phyloP scores from a whole-genome alignment of 2,113 vertebrate genomes.

The Rhizomys pruinosus region DNA sequence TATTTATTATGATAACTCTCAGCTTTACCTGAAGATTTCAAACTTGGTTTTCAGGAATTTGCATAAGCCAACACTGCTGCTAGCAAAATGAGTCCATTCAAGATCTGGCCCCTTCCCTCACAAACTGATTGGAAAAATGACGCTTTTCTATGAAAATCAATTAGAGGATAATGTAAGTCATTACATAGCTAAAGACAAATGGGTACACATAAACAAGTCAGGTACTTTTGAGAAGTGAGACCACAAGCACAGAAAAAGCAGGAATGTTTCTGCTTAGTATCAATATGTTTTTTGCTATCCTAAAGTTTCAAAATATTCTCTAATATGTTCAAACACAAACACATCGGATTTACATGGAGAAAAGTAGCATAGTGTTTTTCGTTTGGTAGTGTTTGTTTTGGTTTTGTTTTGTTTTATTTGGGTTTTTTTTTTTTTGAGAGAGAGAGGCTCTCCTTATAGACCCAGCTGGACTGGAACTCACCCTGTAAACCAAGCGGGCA shows the following conservation, averaged over 20 bases:
- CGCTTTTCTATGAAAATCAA: constrained; percentile 25
- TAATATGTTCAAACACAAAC: background rate
- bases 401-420: too few relatives aligned
- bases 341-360: background rate
- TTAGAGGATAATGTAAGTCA: constrained; percentile 44
- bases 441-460: too few relatives aligned
- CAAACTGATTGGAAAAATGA: constrained; percentile 53
- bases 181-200: constrained; percentile 45
- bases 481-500: too few relatives aligned
- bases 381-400: too few relatives aligned
- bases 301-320: background rate
- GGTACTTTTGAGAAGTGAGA: background rate
- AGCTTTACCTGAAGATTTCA: constrained; percentile 29
- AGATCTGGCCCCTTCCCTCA: constrained; percentile 31
- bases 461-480: too few relatives aligned
- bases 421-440: too few relatives aligned
- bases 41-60: background rate
- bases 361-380: constrained; percentile 6
- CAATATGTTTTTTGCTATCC: background rate
- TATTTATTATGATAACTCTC: background rate
- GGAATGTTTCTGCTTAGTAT: background rate
- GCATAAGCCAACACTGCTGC: background rate
- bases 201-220: background rate
- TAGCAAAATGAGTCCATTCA: background rate
- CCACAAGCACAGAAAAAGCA: background rate